These are phyloP conservation scores for Drosophila quadrilineata DNA, from an alignment of 1,140 invertebrate species.

Conservation along the genomic window DNA sequence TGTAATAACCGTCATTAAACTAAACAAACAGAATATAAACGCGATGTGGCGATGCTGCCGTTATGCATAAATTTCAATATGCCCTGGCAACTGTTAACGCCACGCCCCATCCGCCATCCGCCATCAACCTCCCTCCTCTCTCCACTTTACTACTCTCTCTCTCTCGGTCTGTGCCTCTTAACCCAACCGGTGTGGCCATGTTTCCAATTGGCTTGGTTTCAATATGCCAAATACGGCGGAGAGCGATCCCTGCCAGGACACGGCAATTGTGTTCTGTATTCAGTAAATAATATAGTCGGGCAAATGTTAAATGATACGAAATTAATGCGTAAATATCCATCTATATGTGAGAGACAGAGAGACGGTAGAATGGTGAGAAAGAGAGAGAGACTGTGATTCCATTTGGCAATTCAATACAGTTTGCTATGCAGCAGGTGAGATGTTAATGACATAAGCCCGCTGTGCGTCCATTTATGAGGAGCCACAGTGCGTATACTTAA, in stretches of 20 bases:
- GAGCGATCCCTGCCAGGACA: background rate
- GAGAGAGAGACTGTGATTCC: slow-evolving; percentile 6
- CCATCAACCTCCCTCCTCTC: slow-evolving; percentile 15
- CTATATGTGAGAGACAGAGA: background rate
- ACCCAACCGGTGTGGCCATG: background rate
- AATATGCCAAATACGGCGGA: slow-evolving; percentile 7
- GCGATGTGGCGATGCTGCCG: slow-evolving; percentile 27
- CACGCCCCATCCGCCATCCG: background rate
- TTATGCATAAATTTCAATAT: slow-evolving; percentile 69
- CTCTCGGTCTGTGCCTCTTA: too few relatives aligned
- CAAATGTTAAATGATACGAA: slow-evolving; percentile 70
- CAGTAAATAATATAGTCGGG: slow-evolving; percentile 57
- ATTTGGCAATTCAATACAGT: background rate
- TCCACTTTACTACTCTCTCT: too few relatives aligned
- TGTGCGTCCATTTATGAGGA: slow-evolving; percentile 11
- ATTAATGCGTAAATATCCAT: slow-evolving; percentile 69
- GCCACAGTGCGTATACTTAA: slow-evolving; percentile 26
- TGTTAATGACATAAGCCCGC: slow-evolving; percentile 29
- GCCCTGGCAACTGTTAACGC: slow-evolving; percentile 6
- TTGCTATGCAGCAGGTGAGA: slow-evolving; percentile 13
- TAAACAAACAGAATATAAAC: slow-evolving; percentile 62
- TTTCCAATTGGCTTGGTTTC: slow-evolving; percentile 66
- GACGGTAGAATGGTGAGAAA: slow-evolving; percentile 15
- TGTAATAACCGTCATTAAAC: slow-evolving; percentile 75
- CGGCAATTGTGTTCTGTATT: slow-evolving; percentile 40